Percentiles rank a stretch among this genome's conserved stretches.
Evolutionary conservation across 2,113 vertebrate species (phyloP).

Genomic region (Oxygymnocypris stewartii): DNA sequence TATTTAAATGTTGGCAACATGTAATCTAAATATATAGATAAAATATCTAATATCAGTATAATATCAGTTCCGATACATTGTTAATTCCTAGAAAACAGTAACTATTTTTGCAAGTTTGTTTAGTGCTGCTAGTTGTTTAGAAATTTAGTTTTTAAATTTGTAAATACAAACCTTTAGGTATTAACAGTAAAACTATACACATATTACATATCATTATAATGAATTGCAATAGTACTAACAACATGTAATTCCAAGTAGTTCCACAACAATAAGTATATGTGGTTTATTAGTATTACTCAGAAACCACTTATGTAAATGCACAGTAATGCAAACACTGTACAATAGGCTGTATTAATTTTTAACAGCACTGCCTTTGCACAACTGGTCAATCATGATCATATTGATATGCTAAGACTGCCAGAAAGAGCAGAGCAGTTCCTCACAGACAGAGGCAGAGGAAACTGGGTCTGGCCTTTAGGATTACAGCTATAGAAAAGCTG

Average conservation of each 20-base stretch:
- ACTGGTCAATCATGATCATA: conserved; percentile 57
- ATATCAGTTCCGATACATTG: neutral
- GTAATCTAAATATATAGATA: neutral
- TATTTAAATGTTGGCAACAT: neutral
- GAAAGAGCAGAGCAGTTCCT: conserved; percentile 51
- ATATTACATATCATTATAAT: neutral
- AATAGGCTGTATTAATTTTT: neutral
- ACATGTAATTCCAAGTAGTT: neutral
- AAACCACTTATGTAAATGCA: conserved; percentile 2
- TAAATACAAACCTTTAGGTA: neutral
- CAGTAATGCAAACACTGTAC: neutral
- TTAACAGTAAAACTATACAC: neutral
- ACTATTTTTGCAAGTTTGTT: neutral
- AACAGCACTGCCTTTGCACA: neutral
- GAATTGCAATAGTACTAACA: neutral
- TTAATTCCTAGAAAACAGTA: neutral
- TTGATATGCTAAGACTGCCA: conserved; percentile 58
- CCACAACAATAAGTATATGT: neutral
- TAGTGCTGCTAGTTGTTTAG: neutral
- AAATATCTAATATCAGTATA: neutral
- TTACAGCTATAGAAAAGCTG: conserved; percentile 71
- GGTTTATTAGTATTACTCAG: neutral
- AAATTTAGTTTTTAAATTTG: neutral
- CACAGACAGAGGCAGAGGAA: conserved; percentile 65
- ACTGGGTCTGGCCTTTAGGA: conserved; percentile 67